These are phyloP conservation scores for Orchestia grillus DNA, from an alignment of 1,140 invertebrate species.

Conservation along the genomic window DNA sequence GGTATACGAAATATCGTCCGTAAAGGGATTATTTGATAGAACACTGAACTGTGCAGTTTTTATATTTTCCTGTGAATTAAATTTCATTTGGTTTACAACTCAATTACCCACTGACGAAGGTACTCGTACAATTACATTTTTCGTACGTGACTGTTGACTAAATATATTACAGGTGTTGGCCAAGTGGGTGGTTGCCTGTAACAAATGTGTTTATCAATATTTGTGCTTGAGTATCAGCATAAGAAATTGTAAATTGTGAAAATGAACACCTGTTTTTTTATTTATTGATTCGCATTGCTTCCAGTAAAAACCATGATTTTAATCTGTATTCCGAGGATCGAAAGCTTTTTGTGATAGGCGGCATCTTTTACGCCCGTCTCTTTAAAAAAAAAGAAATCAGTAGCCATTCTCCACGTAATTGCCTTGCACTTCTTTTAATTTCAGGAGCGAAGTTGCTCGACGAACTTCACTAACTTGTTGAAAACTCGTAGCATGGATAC, in stretches of 20 bases:
- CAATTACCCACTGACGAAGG: no score
- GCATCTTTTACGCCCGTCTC: background rate
- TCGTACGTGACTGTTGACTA: no score
- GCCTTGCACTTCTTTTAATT: conserved; percentile 8
- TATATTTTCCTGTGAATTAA: no score
- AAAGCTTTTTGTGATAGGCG: background rate
- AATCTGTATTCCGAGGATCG: background rate
- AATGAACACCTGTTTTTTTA: background rate
- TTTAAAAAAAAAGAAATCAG: background rate
- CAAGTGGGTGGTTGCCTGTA: no score
- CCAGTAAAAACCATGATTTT: background rate
- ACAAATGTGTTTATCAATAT: background rate
- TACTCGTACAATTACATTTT: no score
- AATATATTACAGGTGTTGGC: no score
- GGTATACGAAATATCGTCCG: no score
- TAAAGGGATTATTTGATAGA: no score
- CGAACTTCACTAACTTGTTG: background rate
- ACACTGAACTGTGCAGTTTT: no score
- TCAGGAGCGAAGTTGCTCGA: background rate
- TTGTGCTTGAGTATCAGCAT: background rate
- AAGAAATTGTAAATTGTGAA: background rate
- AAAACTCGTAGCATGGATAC: background rate
- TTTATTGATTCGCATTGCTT: background rate
- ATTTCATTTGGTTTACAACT: no score
- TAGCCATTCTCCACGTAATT: background rate